A percentile compares a stretch with the other conserved stretches of the same genome.
Conservation (phyloP, 2,888 invertebrate species). For the Stictocephala bisonia region DNA sequence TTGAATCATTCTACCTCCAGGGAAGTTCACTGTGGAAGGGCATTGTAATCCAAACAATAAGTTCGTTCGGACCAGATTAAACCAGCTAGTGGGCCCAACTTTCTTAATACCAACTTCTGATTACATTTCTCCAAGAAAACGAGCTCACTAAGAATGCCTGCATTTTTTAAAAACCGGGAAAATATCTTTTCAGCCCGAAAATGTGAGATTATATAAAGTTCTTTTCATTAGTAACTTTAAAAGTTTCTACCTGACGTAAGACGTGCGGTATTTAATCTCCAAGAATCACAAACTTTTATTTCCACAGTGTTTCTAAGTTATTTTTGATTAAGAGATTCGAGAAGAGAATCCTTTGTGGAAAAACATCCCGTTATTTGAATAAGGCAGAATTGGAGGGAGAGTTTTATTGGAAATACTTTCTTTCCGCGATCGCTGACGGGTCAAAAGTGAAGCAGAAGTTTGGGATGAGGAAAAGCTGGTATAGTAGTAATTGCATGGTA, state of each 20-base stretch:
- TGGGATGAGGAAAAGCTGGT: not conserved
- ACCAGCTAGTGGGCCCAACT: slow-evolving; percentile 16
- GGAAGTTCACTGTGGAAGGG: slow-evolving; percentile 14
- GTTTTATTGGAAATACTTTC: no score
- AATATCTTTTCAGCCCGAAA: not conserved
- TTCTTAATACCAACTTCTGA: slow-evolving; percentile 41
- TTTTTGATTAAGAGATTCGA: no score
- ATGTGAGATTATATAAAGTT: slow-evolving; percentile 3
- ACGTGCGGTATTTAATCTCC: no score
- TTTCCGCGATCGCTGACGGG: no score
- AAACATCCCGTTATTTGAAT: no score
- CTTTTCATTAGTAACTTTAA: slow-evolving; percentile 9
- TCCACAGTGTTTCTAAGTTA: no score
- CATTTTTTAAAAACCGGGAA: slow-evolving; percentile 28
- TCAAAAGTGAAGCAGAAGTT: no score
- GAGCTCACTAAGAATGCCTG: slow-evolving; percentile 29
- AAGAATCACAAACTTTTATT: no score
- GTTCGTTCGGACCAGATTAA: slow-evolving; percentile 7
- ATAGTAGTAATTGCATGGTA: slow-evolving; percentile 14
- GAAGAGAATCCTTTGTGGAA: no score
- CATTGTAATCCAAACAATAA: slow-evolving; percentile 33
- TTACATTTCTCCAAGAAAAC: slow-evolving; percentile 31
- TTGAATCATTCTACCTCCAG: no score
- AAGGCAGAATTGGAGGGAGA: no score
- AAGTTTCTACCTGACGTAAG: no score